Percentiles rank a stretch among this genome's conserved stretches.
phyloP scores from a whole-genome alignment of 2,888 invertebrate species.

The Mylabris sibirica region DNA sequence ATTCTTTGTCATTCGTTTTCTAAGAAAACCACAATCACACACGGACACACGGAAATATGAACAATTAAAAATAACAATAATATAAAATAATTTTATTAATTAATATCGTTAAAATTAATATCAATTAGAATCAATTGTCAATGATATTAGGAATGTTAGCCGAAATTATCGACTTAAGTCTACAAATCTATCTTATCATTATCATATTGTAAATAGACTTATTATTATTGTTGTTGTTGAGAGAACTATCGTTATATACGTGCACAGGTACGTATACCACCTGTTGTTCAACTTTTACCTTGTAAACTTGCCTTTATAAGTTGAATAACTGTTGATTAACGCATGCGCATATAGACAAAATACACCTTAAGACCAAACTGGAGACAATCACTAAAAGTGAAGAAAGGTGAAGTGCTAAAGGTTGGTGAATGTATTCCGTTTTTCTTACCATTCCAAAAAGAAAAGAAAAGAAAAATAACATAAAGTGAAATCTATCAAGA shows the following conservation, averaged over 20 bases:
- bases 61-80: background rate
- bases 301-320: conserved; percentile 56
- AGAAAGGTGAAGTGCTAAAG: conserved; percentile 21
- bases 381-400: conserved; percentile 49
- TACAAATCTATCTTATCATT: conserved; percentile 16
- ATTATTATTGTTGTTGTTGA: background rate
- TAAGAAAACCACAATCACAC: conserved; percentile 38
- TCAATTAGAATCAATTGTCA: background rate
- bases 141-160: background rate
- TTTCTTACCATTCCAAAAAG: conserved; percentile 21
- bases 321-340: conserved; percentile 56
- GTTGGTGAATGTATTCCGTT: conserved; percentile 3
- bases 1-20: conserved; percentile 36
- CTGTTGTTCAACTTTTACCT: conserved; percentile 49
- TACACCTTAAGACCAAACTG: conserved; percentile 55
- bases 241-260: background rate
- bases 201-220: conserved; percentile 17
- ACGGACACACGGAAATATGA: conserved; percentile 6
- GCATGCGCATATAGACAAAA: conserved; percentile 49
- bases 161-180: no score
- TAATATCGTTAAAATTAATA: background rate
- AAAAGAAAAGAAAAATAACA: conserved; percentile 39
- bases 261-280: conserved; percentile 40
- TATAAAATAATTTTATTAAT: background rate
- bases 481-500: conserved; percentile 49